Evolutionary conservation across 2,888 invertebrate genomes (phyloP), one percentile per base, ranked within the genome.

Genomic region (Cataglyphis livida): DNA sequence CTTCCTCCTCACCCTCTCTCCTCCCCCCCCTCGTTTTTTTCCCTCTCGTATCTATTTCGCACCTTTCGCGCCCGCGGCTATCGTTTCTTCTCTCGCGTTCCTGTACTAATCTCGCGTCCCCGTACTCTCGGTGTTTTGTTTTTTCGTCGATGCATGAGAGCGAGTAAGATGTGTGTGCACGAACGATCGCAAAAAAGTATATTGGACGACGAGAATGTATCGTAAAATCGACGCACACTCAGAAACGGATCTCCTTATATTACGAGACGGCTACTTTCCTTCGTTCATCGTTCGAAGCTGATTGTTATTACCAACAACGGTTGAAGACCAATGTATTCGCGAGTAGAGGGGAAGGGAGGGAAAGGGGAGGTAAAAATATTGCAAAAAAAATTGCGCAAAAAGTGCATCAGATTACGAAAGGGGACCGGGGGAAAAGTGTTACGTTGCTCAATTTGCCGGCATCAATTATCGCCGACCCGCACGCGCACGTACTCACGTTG

Each of bases 401-500:
- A 68, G 41, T 48, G 83, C 65, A 59, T 41, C 57, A 35, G 73
- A 73, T 84, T 84, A 84, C 59, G 59, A 75, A 48, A 65, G 65
- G 75, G 78, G 71, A 81, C 74, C 28, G 2, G 85, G 38, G 54
- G 38, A n/a, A 18, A 5, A 85, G 76, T 68, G 62, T 59, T 61
- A 73, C 75, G 81, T 90, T 88, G 88, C 87, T 88, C 90, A 89
- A 91, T 90, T 89, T 84, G 86, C 90, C 81, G 85, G 83, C 85
- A 86, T 88, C 88, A 87, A 90, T 89, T 87, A 86, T 88, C 79
- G 71, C 81, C 57, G 81, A 64, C 73, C 75, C 84, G 84, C 76
- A 81, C 64, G 71, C 59, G 83, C 83, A 82, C 66, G 83, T 85
- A 81, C 59, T 83, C 82, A 78, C 78, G 78, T 70, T 54, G 81